These are phyloP conservation scores for Neolamprologus toae DNA, from an alignment of 2,113 vertebrate genomes.

Conservation along the genomic window DNA sequence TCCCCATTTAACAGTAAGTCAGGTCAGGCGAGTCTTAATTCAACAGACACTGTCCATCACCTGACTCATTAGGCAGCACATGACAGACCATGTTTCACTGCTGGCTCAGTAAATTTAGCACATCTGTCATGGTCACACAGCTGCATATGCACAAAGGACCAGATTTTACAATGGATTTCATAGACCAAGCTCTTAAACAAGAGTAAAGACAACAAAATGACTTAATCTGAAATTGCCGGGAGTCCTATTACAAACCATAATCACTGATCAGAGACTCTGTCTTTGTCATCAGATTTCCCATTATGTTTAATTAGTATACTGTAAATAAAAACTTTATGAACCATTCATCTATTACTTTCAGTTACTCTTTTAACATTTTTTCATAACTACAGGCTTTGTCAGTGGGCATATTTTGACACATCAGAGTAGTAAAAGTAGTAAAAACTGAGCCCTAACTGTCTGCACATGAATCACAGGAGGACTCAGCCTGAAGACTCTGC, in stretches of 20 bases:
- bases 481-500: neutral
- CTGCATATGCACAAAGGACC: neutral
- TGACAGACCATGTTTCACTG: neutral
- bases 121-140: neutral
- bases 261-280: neutral
- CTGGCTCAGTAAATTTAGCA: neutral
- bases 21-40: neutral
- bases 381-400: neutral
- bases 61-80: slow-evolving; percentile 36
- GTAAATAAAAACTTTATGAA: neutral
- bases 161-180: neutral
- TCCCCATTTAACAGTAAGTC: neutral
- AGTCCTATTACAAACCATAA: neutral
- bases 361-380: neutral
- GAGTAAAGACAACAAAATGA: neutral
- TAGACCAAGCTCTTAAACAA: neutral
- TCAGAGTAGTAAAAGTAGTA: neutral
- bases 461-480: neutral
- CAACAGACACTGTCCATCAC: neutral
- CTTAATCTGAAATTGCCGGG: neutral
- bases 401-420: neutral
- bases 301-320: neutral
- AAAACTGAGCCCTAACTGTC: neutral
- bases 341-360: neutral
- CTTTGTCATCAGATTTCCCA: neutral